Percentiles rank a stretch among this genome's conserved stretches.
These are phyloP conservation scores for Motacilla tschutschensis DNA, from an alignment of 2,113 vertebrate genomes.

Conservation along the genomic window DNA sequence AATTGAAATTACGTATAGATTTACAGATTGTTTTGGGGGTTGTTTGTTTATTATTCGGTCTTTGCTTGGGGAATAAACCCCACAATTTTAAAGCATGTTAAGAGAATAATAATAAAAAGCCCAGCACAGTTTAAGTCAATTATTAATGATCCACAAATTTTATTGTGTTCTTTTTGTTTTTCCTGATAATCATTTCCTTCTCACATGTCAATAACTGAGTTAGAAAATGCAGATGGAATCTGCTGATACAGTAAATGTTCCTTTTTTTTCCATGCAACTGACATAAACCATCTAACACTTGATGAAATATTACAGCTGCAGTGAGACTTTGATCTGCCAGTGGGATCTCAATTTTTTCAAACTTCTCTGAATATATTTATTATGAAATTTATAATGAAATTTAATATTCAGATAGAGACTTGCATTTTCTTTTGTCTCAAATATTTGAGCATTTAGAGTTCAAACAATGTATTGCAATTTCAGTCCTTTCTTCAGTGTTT, in stretches of 20 bases:
- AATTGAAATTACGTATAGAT: background rate
- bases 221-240: slow-evolving; percentile 8
- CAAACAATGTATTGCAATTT: background rate
- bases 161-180: background rate
- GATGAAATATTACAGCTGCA: slow-evolving; percentile 46
- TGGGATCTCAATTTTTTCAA: background rate
- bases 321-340: background rate
- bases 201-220: background rate
- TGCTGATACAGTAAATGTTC: slow-evolving; percentile 32
- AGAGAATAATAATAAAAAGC: background rate
- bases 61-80: background rate
- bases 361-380: slow-evolving; percentile 9
- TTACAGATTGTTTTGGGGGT: background rate
- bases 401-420: slow-evolving; percentile 9
- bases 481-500: background rate
- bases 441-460: background rate
- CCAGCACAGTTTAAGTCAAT: background rate
- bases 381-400: background rate
- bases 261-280: background rate
- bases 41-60: background rate
- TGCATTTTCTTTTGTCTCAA: background rate
- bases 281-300: slow-evolving; percentile 7
- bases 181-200: background rate
- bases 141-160: background rate
- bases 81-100: background rate